A percentile compares a stretch with the other conserved stretches of the same genome.
Conservation (phyloP, 2,113 vertebrate genomes). For the Antigone vipio region DNA sequence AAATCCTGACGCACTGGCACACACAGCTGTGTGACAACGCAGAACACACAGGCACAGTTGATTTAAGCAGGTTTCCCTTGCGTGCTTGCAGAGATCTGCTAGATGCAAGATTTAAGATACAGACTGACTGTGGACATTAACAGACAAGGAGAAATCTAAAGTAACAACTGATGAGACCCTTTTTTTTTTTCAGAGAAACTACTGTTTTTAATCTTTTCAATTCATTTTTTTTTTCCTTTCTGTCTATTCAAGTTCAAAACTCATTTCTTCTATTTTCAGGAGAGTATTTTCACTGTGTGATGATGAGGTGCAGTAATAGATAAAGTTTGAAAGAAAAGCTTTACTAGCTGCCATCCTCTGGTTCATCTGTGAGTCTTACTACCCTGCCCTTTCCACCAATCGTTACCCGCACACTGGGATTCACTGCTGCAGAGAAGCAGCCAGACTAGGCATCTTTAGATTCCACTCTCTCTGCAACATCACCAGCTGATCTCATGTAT, state of each 20-base stretch:
- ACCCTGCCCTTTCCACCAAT: not conserved
- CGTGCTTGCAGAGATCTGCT: not conserved
- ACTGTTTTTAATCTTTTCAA: not conserved
- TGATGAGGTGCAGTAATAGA: not conserved
- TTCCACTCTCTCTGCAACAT: not conserved
- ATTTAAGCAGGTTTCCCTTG: not conserved
- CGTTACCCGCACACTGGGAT: not conserved
- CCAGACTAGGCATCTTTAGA: not conserved
- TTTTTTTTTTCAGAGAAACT: not conserved
- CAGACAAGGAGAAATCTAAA: not conserved
- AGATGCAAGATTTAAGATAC: not conserved
- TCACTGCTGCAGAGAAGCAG: not conserved
- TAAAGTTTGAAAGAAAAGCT: slow-evolving; percentile 1
- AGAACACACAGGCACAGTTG: not conserved
- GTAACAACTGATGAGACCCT: not conserved
- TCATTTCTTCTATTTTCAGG: not conserved
- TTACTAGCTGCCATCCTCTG: not conserved
- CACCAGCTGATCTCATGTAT: not conserved
- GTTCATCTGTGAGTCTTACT: not conserved
- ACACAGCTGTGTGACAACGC: accelerated
- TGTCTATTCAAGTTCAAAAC: not conserved
- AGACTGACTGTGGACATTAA: not conserved
- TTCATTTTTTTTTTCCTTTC: not conserved
- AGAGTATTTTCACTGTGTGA: not conserved
- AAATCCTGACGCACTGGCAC: not conserved